A percentile compares a stretch with the other conserved stretches of the same genome.
Evolutionary conservation across 92 coral and sea anemone genomes (phyloP).

Genomic region (Anthopleura xanthogrammica): DNA sequence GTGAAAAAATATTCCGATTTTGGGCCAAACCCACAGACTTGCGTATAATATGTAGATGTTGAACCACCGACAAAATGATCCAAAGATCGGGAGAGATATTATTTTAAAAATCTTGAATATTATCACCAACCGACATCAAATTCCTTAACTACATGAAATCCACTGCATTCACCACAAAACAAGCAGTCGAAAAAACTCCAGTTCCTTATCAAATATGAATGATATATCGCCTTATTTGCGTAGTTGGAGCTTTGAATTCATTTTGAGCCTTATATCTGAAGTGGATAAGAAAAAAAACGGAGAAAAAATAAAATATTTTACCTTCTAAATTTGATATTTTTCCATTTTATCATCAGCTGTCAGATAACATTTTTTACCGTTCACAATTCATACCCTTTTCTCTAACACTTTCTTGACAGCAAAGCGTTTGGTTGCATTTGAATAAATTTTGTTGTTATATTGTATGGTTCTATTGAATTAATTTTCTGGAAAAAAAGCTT

Average conservation of each 20-base stretch:
- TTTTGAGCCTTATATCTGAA: constrained; percentile 8
- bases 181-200: neutral
- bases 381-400: neutral
- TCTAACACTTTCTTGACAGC: neutral
- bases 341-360: neutral
- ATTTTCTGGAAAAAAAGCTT: neutral
- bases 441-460: neutral
- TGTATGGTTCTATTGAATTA: neutral
- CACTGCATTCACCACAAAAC: neutral
- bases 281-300: constrained; percentile 1
- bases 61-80: neutral
- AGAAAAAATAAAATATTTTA: neutral
- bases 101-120: neutral
- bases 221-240: neutral
- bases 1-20: neutral
- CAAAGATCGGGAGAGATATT: neutral
- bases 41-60: neutral
- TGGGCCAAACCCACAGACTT: neutral
- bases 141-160: neutral
- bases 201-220: neutral
- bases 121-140: neutral
- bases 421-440: neutral
- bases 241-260: neutral
- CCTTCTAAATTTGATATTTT: neutral
- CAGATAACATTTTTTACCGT: neutral